Conservation (phyloP, 2,888 invertebrate genomes). For the Geophilus truncorum region DNA sequence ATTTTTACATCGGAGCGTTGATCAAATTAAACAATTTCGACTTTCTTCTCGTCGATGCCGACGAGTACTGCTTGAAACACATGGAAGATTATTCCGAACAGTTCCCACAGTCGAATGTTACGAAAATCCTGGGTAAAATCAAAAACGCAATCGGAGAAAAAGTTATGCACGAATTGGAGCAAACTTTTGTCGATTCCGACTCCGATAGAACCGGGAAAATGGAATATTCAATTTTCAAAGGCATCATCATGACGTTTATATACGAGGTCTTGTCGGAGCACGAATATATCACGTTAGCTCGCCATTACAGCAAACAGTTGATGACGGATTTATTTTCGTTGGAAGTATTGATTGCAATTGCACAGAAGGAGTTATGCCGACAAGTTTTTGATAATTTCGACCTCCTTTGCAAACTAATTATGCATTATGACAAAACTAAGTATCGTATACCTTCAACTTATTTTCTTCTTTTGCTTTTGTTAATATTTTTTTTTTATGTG, state of each 20-base stretch:
- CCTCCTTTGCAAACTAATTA: neutral
- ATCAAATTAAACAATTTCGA: constrained; percentile 70
- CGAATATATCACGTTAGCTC: neutral
- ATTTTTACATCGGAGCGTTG: constrained; percentile 79
- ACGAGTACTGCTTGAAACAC: constrained; percentile 78
- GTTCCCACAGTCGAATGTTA: neutral
- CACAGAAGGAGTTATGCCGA: neutral
- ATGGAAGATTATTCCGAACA: constrained; percentile 69
- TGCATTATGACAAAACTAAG: neutral
- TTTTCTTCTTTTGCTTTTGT: too few relatives aligned
- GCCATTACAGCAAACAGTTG: neutral
- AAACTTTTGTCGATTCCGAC: neutral
- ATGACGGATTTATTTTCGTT: neutral
- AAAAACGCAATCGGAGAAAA: neutral
- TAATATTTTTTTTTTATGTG: neutral
- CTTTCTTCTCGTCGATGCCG: constrained; percentile 73
- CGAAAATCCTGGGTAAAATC: neutral
- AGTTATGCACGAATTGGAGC: neutral
- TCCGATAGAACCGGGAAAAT: neutral
- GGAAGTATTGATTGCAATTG: neutral
- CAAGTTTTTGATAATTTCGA: neutral
- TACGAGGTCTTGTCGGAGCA: neutral
- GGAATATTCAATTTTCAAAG: neutral
- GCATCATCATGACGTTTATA: neutral
- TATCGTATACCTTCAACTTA: too few relatives aligned